Evolutionary conservation across 2,888 invertebrate species (phyloP).

Genomic region (Hemaris fuciformis): DNA sequence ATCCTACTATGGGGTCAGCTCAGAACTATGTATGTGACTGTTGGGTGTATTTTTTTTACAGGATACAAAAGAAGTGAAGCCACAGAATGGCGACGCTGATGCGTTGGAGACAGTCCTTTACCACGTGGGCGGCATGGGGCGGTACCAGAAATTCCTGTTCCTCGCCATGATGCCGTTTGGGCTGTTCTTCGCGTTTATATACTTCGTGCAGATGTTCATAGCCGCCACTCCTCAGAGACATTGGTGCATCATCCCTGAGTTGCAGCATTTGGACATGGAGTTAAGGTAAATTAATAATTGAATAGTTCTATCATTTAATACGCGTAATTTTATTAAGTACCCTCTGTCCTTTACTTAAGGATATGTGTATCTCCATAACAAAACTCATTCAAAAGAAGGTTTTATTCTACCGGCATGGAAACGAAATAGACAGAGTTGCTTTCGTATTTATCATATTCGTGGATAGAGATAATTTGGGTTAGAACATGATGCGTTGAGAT

Average conservation of each 20-base stretch:
- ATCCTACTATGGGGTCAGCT: no score
- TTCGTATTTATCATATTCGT: no score
- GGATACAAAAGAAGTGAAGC: constrained; percentile 45
- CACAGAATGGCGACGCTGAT: constrained; percentile 39
- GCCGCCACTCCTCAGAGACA: constrained; percentile 63
- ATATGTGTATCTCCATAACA: no score
- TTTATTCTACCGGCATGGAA: no score
- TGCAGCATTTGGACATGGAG: constrained; percentile 51
- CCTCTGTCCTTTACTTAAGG: no score
- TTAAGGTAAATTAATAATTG: constrained; percentile 44
- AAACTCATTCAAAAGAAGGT: no score
- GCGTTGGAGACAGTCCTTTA: constrained; percentile 56
- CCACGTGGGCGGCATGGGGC: constrained; percentile 65
- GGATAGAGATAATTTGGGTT: no score
- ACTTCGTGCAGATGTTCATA: constrained; percentile 73
- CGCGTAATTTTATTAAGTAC: no score
- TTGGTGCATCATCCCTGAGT: constrained; percentile 66
- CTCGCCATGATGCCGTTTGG: constrained; percentile 65
- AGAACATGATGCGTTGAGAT: no score
- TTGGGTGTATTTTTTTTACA: constrained; percentile 21
- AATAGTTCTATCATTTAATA: no score
- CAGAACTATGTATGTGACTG: no score
- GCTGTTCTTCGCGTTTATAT: constrained; percentile 64
- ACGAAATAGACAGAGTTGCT: no score
- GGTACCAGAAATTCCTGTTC: constrained; percentile 66